phyloP scores from a whole-genome alignment of 2,888 invertebrate species.

The Eristalis arbustorum region DNA sequence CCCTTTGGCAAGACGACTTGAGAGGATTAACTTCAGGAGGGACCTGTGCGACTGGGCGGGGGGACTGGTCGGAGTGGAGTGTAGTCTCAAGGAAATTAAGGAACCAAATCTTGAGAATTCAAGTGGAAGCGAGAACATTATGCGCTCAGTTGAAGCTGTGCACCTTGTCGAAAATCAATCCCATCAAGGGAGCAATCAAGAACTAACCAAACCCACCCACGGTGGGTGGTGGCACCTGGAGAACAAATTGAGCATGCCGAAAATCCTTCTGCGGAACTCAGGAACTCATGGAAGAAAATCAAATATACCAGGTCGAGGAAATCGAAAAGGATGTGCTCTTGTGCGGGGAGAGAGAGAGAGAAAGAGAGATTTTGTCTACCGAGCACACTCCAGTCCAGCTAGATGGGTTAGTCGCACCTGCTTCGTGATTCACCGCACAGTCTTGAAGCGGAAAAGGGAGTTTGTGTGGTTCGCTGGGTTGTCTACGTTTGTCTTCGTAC shows the following conservation, averaged over 20 bases:
- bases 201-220: constrained; percentile 50
- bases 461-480: constrained; percentile 34
- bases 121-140: constrained; percentile 70
- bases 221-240: constrained; percentile 14
- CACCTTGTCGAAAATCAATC: constrained; percentile 60
- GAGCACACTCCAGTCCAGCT: constrained; percentile 7
- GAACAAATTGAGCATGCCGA: constrained; percentile 67
- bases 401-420: constrained; percentile 56
- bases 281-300: constrained; percentile 51
- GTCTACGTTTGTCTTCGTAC: constrained; percentile 66
- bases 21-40: constrained; percentile 48
- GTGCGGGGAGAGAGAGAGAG: background rate
- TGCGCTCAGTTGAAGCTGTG: constrained; percentile 63
- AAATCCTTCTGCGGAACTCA: constrained; percentile 38
- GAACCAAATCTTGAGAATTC: constrained; percentile 66
- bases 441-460: constrained; percentile 34
- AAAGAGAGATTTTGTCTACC: constrained; percentile 23
- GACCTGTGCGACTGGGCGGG: background rate
- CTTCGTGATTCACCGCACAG: constrained; percentile 33
- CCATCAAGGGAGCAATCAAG: constrained; percentile 70
- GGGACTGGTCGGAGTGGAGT: background rate
- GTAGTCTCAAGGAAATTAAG: constrained; percentile 62
- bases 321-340: constrained; percentile 51
- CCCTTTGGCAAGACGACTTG: constrained; percentile 8
- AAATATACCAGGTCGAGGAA: constrained; percentile 52